phyloP scores from a whole-genome alignment of 1,140 invertebrate genomes.

The Drosophila truncata region DNA sequence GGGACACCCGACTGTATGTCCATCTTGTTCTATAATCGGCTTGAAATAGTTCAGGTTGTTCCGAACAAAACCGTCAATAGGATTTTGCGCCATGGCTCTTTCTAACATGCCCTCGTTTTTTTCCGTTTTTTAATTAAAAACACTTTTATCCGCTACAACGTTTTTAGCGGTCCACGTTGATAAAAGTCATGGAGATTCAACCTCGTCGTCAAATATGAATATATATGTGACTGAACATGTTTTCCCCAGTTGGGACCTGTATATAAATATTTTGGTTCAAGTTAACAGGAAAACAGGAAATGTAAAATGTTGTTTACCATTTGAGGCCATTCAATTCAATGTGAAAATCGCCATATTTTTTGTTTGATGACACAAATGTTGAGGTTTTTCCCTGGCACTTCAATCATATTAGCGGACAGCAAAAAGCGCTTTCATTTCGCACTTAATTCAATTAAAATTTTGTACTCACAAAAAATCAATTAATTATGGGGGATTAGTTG shows the following conservation, averaged over 20 bases:
- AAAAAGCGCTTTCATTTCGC: background rate
- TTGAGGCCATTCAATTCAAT: constrained; percentile 30
- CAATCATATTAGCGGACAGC: constrained; percentile 14
- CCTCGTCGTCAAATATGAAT: background rate
- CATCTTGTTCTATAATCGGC: constrained; percentile 4
- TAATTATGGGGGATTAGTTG: constrained; percentile 22
- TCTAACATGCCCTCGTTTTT: background rate
- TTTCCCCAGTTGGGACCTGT: background rate
- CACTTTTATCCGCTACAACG: constrained; percentile 1
- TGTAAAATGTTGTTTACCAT: constrained; percentile 10
- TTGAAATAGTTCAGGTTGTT: background rate
- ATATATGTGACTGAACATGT: background rate
- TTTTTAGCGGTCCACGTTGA: background rate
- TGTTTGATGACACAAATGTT: constrained; percentile 16
- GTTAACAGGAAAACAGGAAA: background rate
- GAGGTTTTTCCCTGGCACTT: constrained; percentile 4
- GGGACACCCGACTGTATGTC: no score
- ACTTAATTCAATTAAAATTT: constrained; percentile 25
- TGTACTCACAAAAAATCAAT: constrained; percentile 5
- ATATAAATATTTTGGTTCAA: background rate
- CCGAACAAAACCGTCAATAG: background rate
- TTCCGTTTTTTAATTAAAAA: background rate
- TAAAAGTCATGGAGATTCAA: background rate
- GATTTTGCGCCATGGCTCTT: background rate
- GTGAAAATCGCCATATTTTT: constrained; percentile 11